phyloP scores from a whole-genome alignment of 2,888 invertebrate species.

The Xylota sylvarum region DNA sequence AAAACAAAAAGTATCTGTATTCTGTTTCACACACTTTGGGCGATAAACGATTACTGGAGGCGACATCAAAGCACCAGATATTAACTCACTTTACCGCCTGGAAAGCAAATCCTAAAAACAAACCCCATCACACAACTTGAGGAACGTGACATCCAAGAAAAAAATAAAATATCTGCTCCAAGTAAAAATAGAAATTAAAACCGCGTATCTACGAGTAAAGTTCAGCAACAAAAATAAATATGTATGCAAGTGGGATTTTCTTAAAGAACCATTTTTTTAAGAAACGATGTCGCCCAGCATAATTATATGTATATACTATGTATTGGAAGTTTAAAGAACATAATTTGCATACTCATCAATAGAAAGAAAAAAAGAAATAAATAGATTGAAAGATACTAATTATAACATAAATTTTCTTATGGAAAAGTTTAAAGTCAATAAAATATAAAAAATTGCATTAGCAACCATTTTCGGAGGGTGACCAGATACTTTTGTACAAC shows the following conservation, averaged over 20 bases:
- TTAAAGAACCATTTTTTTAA: too few relatives aligned
- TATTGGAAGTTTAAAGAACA: not conserved
- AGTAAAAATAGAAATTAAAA: slow-evolving; percentile 21
- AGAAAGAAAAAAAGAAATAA: not conserved
- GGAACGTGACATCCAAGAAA: slow-evolving; percentile 25
- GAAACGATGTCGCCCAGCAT: not conserved
- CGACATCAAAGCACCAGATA: slow-evolving; percentile 1
- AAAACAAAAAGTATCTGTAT: not conserved
- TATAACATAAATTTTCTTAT: slow-evolving; percentile 7
- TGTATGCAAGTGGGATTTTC: not conserved
- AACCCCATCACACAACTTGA: not conserved
- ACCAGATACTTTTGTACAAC: not conserved
- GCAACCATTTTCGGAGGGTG: slow-evolving; percentile 13
- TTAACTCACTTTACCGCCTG: slow-evolving; percentile 8
- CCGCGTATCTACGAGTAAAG: not conserved
- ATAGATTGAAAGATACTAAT: slow-evolving; percentile 22
- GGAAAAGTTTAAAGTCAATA: slow-evolving; percentile 27
- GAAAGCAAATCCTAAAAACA: not conserved
- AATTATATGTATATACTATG: not conserved
- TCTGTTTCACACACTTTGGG: not conserved
- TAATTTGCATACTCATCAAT: not conserved
- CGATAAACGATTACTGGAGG: slow-evolving; percentile 37
- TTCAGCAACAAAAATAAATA: not conserved
- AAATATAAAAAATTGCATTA: slow-evolving; percentile 23
- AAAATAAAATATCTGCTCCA: not conserved